phyloP scores from a whole-genome alignment of 2,797 vertebrate genomes.

The Sebastolobus alascanus region DNA sequence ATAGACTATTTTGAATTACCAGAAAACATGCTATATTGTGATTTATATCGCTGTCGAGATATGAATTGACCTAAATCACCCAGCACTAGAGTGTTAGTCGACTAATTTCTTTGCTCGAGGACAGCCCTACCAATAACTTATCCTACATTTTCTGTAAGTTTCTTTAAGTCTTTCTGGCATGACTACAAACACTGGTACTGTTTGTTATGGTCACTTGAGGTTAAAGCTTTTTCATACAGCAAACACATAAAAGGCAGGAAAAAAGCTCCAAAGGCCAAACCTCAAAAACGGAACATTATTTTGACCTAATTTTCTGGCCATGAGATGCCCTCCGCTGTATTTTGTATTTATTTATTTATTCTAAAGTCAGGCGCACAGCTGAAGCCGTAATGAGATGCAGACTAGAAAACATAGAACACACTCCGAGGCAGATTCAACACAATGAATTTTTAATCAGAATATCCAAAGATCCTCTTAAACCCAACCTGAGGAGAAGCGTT shows the following conservation, averaged over 20 bases:
- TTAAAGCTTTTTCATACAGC: constrained; percentile 33
- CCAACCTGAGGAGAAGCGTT: constrained; percentile 79
- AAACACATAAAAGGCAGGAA: constrained; percentile 51
- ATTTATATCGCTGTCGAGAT: too few species aligned
- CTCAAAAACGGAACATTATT: constrained; percentile 64
- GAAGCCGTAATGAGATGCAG: constrained; percentile 75
- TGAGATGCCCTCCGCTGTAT: constrained; percentile 60
- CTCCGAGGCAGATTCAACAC: constrained; percentile 82
- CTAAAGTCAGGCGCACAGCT: constrained; percentile 51
- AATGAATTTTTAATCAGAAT: constrained; percentile 85
- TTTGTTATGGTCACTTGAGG: constrained; percentile 33
- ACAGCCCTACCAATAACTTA: background rate
- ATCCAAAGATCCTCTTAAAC: constrained; percentile 83
- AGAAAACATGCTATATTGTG: too few species aligned
- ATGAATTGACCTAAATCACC: too few species aligned
- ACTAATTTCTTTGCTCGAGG: too few species aligned
- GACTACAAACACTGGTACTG: constrained; percentile 4
- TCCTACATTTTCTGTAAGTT: constrained; percentile 1
- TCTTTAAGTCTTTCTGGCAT: constrained; percentile 9
- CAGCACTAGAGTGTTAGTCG: too few species aligned
- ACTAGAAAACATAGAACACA: constrained; percentile 72
- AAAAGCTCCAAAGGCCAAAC: constrained; percentile 54
- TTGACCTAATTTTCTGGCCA: constrained; percentile 77
- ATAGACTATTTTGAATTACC: too few species aligned
- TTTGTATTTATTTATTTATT: constrained; percentile 51